Conservation (phyloP, 2,888 invertebrate species). For the Phalera bucephala region DNA sequence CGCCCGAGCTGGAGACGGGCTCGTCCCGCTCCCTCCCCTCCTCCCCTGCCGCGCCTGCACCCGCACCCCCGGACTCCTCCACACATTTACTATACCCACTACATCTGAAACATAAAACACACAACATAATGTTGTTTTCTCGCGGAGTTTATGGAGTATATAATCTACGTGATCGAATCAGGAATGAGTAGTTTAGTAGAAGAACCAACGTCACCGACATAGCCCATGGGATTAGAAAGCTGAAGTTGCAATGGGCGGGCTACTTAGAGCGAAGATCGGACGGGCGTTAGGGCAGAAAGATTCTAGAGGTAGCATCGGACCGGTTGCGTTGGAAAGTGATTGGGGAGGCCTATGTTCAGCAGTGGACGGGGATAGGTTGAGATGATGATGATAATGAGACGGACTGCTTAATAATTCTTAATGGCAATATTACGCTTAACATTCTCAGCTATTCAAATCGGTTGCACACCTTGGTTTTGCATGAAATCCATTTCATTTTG, state of each 20-base stretch:
- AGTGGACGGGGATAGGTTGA: too few relatives aligned
- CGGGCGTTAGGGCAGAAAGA: not conserved
- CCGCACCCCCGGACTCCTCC: conserved; percentile 43
- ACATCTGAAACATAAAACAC: conserved; percentile 45
- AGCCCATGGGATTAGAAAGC: not conserved
- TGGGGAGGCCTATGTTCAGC: too few relatives aligned
- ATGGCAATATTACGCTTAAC: not conserved
- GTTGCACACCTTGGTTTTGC: too few relatives aligned
- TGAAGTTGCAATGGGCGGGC: not conserved
- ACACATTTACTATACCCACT: conserved; percentile 39
- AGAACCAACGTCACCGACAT: too few relatives aligned
- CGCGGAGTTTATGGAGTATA: too few relatives aligned
- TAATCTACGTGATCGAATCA: too few relatives aligned
- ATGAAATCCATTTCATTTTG: too few relatives aligned
- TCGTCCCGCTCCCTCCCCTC: conserved; percentile 43
- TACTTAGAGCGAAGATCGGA: too few relatives aligned
- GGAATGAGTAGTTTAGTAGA: too few relatives aligned
- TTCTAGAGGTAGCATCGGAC: not conserved
- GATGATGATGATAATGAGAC: not conserved
- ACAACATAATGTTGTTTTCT: too few relatives aligned
- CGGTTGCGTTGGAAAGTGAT: too few relatives aligned
- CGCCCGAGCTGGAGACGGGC: conserved; percentile 54
- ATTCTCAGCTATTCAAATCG: not conserved
- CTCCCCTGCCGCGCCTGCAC: too few relatives aligned
- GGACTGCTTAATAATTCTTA: not conserved